Evolutionary conservation across 2,797 vertebrate genomes (phyloP).

Genomic region (Fistularia commersonii): DNA sequence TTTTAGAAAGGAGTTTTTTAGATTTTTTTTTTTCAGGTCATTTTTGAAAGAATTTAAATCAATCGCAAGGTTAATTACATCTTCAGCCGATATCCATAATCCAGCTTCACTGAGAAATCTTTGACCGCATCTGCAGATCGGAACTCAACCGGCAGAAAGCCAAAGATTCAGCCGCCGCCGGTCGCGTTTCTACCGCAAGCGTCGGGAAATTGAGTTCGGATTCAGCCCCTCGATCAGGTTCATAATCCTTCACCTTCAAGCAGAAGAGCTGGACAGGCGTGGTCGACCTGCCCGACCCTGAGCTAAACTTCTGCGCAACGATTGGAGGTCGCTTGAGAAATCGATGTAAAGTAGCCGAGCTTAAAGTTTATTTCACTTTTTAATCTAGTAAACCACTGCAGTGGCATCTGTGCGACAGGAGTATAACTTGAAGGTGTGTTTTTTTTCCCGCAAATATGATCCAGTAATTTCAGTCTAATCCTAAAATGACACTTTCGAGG

Average conservation of each 20-base stretch:
- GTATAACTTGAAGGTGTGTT: too few relatives aligned
- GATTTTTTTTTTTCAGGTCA: too few relatives aligned
- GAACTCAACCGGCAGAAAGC: constrained; percentile 1
- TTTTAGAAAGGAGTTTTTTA: too few relatives aligned
- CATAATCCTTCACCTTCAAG: constrained; percentile 26
- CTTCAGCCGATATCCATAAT: too few relatives aligned
- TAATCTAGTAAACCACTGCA: constrained; percentile 55
- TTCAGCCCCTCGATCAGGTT: constrained; percentile 42
- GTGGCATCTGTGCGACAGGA: constrained; percentile 38
- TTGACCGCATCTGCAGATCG: not conserved
- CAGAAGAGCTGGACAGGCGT: constrained; percentile 14
- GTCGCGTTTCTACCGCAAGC: not conserved
- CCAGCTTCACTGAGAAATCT: too few relatives aligned
- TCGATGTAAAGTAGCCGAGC: constrained; percentile 42
- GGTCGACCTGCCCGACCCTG: constrained; percentile 18
- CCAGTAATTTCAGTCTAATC: too few relatives aligned
- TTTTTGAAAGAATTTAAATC: too few relatives aligned
- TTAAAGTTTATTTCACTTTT: constrained; percentile 53
- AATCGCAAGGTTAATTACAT: too few relatives aligned
- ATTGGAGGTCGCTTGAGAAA: constrained; percentile 44
- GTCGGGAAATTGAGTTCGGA: constrained; percentile 35
- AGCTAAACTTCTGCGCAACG: constrained; percentile 55
- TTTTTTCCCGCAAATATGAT: too few relatives aligned
- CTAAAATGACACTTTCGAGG: too few relatives aligned
- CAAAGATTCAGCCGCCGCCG: constrained; percentile 8